Conservation (phyloP, 2,797 vertebrate species). For the Luscinia luscinia region DNA sequence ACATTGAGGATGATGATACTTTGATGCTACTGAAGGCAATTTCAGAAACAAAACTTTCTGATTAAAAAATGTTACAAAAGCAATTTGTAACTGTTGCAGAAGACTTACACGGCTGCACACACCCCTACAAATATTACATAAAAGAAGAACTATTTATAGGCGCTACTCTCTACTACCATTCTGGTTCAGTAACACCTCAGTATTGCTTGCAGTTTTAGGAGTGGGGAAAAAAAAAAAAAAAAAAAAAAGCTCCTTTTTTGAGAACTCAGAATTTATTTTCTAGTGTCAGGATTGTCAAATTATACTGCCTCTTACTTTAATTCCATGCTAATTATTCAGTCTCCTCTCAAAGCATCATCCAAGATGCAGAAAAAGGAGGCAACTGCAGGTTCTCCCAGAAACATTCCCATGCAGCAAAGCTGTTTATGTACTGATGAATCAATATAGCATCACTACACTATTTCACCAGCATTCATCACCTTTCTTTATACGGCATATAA, state of each 20-base stretch:
- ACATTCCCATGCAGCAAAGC: background rate
- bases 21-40: background rate
- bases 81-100: background rate
- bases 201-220: background rate
- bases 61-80: background rate
- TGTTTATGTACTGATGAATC: background rate
- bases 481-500: background rate
- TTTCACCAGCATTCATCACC: background rate
- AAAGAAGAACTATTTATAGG: background rate
- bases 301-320: background rate
- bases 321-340: background rate
- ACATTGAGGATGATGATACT: background rate
- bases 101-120: background rate
- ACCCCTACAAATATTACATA: background rate
- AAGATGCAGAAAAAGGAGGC: background rate
- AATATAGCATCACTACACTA: background rate
- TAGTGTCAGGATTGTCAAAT: background rate
- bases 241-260: background rate
- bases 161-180: background rate
- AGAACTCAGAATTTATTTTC: background rate
- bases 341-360: background rate
- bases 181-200: background rate
- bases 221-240: no score
- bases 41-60: background rate
- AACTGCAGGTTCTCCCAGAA: background rate